Base-by-base conservation (phyloP, 1,140 invertebrate species). In the Stegodyphus dumicola region DNA sequence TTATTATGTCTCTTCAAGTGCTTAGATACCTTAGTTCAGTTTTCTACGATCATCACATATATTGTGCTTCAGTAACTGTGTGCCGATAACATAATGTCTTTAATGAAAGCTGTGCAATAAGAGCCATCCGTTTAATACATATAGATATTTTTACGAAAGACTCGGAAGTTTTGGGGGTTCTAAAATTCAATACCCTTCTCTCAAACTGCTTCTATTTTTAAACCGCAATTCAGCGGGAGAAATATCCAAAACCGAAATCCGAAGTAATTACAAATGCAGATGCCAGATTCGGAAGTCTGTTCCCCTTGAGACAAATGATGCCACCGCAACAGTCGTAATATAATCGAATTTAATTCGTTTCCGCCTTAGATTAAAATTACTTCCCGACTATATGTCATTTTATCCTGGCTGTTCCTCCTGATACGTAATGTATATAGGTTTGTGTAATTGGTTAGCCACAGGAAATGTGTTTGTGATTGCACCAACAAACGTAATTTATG, bases 261-360 rank as follows among this genome's bases (percentile, higher is more conserved):
- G 49, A 48, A 71, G 18, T 71, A 71, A 71, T 71, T 71, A 51
- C 9, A 51, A 48, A 71, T 51, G 69, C 69, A 71, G 69, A 71
- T 51, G 52, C 69, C 69, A 71, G 69, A 71, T 71, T 71, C 69
- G 69, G 52, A 48, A 71, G 52, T 70, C 11, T 7, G 69, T 51
- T 71, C 69, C 33, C 69, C 69, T n/a, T 15, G 69, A 71, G 69
- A 71, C 69, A 71, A 71, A 71, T 71, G 69, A 71, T 71, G 69
- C 69, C 69, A 71, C 69, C 69, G 69, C 69, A 51, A 13, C 69
- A 71, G 69, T 71, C 69, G 69, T 71, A 71, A 71, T 51, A 71
- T 71, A 71, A 71, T 71, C 69, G 69, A 71, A 71, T 71, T 71
- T 71, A 71, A 71, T 71, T 71, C 69, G 69, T 17, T 71, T 71